Evolutionary conservation across 2,888 invertebrate genomes (phyloP), one percentile per base, ranked within the genome.

Genomic region (Adelphocoris suturalis): DNA sequence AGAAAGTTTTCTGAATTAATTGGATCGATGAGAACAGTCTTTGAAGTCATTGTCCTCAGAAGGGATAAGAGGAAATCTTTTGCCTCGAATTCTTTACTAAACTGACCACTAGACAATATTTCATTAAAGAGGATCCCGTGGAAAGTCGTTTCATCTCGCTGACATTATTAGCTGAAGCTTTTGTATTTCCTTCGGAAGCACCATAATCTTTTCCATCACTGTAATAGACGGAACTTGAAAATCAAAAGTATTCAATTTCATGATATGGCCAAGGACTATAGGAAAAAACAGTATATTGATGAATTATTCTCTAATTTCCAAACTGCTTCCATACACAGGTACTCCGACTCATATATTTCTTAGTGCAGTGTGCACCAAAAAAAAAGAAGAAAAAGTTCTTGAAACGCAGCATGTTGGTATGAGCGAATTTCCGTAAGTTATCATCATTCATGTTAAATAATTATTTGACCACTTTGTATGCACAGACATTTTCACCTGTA

Each of bases 21-120:
- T 76, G 76, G 46, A 76, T 46, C 76, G 75, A 76, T 76, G 46
- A n/a, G 76, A 76, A 76, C 13, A 27, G 37, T n/a, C 76, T 76
- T 76, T 76, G 76, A 76, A 16, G 76, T 28, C 14, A 0, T 9
- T 16, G 76, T n/a, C 27, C 28, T 14, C n/a, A 28, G 28, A 16
- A 76, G 37, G 14, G 76, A 76, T 37, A 14, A 28, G 28, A 28
- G 76, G 37, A 37, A 28, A 16, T 46, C 76, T 28, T 76, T 76
- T 76, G 28, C 23, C 27, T 37, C 28, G 14, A 76, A 75, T 76
- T 76, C 76, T 76, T 28, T n/a, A 16, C 27, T n/a, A 1, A 14
- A n/a, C 37, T 76, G 76, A 76, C 76, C 28, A 46, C 76, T 28
- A 46, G 27, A 76, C 28, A 76, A 76, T 76, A 76, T 76, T 28